Percentiles rank a stretch among this genome's conserved stretches.
Conservation (phyloP, 37 sponge, comb jelly and placozoan species). For the Lycopodina hypogea region DNA sequence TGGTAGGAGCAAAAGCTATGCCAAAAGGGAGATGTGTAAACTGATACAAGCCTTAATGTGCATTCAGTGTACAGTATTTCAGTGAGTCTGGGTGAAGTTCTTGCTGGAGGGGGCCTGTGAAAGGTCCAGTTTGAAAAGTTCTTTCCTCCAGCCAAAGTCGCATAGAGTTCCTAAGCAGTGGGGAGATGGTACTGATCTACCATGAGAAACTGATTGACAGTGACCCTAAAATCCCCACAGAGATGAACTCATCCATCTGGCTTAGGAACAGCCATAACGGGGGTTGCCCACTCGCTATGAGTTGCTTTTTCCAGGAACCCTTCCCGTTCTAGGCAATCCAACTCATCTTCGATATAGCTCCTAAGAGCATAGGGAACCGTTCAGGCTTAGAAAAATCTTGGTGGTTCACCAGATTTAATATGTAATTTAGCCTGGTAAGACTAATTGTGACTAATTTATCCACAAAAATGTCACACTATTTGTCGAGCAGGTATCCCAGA, state of each 20-base stretch:
- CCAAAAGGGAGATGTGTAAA: too few relatives aligned
- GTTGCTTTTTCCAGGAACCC: slow-evolving; percentile 13
- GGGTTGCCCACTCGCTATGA: slow-evolving; percentile 56
- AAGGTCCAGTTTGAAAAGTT: too few relatives aligned
- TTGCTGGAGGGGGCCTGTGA: too few relatives aligned
- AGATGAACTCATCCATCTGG: slow-evolving; percentile 19
- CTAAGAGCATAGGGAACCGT: slow-evolving; percentile 24
- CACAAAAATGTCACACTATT: not conserved
- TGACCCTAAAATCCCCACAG: slow-evolving; percentile 2
- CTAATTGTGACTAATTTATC: not conserved
- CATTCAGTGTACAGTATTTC: too few relatives aligned
- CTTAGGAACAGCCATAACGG: slow-evolving; percentile 52
- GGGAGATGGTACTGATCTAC: too few relatives aligned
- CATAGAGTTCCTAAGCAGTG: too few relatives aligned
- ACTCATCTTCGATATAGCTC: slow-evolving; percentile 13
- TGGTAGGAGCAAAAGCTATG: too few relatives aligned
- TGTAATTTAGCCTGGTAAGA: slow-evolving; percentile 4
- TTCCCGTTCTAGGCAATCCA: slow-evolving; percentile 23
- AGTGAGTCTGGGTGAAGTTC: too few relatives aligned
- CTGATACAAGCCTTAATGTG: too few relatives aligned
- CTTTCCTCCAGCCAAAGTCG: too few relatives aligned
- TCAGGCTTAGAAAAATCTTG: slow-evolving; percentile 20
- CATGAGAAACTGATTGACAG: too few relatives aligned
- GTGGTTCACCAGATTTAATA: slow-evolving; percentile 18
- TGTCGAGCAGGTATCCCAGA: not conserved